phyloP scores from a whole-genome alignment of 2,113 vertebrate species.

The Drymodes brunneopygia region DNA sequence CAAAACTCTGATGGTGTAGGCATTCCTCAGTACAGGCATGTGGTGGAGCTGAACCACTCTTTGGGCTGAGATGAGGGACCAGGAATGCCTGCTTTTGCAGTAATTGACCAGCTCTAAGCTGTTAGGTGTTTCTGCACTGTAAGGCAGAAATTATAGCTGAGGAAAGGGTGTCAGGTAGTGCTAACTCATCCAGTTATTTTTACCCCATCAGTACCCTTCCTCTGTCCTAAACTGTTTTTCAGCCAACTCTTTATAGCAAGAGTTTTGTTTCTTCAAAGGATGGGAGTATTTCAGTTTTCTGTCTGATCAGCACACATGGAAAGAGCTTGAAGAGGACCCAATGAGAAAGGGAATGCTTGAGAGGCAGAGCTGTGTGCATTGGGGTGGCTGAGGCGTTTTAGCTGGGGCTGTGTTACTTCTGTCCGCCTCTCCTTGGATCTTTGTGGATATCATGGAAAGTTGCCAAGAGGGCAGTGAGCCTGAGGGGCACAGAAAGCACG shows the following conservation, averaged over 20 bases:
- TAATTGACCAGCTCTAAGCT: not conserved
- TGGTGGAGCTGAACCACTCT: not conserved
- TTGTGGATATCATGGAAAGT: not conserved
- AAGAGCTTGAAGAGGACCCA: not conserved
- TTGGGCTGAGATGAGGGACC: not conserved
- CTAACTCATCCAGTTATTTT: not conserved
- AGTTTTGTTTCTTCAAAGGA: not conserved
- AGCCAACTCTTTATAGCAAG: not conserved
- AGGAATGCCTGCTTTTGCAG: not conserved
- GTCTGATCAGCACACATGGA: not conserved
- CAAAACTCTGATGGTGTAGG: not conserved
- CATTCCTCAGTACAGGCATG: not conserved
- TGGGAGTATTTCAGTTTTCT: not conserved
- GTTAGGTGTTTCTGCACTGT: not conserved
- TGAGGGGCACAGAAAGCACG: rapidly evolving
- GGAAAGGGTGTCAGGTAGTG: not conserved
- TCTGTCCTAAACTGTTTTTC: not conserved
- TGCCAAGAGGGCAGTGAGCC: not conserved
- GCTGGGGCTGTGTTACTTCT: not conserved
- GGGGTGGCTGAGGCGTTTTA: not conserved
- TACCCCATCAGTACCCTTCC: not conserved
- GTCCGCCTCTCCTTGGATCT: not conserved
- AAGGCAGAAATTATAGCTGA: not conserved
- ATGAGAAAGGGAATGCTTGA: not conserved
- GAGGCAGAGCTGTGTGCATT: not conserved